Evolutionary conservation across 2,888 invertebrate species (phyloP).

Genomic region (Argyra leucocephala): DNA sequence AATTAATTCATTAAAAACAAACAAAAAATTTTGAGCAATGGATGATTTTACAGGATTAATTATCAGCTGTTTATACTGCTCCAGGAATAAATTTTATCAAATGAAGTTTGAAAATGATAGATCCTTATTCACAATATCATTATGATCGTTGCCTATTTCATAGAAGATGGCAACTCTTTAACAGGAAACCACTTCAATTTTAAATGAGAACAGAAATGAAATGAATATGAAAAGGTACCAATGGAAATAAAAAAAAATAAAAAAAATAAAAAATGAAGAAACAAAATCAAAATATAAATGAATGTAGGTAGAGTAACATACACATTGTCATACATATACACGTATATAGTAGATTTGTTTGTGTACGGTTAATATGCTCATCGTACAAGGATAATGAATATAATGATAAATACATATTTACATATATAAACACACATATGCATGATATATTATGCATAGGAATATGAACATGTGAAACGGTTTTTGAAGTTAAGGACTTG

Average conservation of each 20-base stretch:
- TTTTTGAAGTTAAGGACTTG: conserved; percentile 6
- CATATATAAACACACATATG: background rate
- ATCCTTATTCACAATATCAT: no score
- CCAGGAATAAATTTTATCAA: no score
- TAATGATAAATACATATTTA: background rate
- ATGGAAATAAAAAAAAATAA: background rate
- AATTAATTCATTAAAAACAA: no score
- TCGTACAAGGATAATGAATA: conserved; percentile 6
- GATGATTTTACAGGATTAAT: no score
- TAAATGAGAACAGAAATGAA: conserved; percentile 6
- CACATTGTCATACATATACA: no score
- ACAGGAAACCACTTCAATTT: background rate
- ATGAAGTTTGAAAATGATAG: no score
- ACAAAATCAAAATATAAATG: background rate
- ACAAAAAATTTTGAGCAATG: no score
- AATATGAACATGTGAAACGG: background rate
- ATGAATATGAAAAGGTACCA: background rate
- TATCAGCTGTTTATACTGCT: no score
- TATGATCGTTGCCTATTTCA: no score
- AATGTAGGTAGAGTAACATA: background rate
- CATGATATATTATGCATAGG: background rate
- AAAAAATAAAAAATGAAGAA: background rate
- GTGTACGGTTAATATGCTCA: background rate
- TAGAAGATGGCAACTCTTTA: no score
- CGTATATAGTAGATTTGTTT: no score